A percentile compares a stretch with the other conserved stretches of the same genome.
These are phyloP conservation scores for Vimba vimba DNA, from an alignment of 2,113 vertebrate species.

Conservation along the genomic window DNA sequence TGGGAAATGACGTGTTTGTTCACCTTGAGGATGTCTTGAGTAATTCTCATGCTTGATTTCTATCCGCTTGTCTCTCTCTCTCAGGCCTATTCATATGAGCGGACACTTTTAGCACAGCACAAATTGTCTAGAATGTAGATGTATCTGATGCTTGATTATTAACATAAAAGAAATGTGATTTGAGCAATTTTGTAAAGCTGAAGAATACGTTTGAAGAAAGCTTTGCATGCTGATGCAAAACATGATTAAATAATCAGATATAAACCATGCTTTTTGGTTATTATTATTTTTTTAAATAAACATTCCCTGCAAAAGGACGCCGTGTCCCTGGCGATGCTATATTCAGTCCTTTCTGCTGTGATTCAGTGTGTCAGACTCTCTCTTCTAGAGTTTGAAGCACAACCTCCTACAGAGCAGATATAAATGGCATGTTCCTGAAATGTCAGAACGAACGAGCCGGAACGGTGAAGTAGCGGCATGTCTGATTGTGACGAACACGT, in stretches of 20 bases:
- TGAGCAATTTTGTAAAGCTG: too few species aligned
- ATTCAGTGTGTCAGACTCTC: background rate
- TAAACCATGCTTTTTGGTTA: too few species aligned
- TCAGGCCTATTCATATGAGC: too few species aligned
- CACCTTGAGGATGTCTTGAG: background rate
- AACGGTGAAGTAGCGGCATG: background rate
- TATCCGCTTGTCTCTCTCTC: background rate
- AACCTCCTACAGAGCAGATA: conserved; percentile 8
- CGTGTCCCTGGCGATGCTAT: background rate
- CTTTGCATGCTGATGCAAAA: too few species aligned
- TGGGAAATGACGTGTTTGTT: background rate
- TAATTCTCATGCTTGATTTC: background rate
- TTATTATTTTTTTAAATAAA: background rate
- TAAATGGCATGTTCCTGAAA: conserved; percentile 1
- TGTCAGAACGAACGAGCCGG: background rate
- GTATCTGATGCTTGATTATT: background rate
- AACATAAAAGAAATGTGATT: background rate
- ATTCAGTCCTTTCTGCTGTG: background rate
- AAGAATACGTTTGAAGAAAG: too few species aligned
- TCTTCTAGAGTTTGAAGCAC: background rate
- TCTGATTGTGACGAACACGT: background rate
- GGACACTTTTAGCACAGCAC: background rate
- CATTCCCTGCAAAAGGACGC: background rate
- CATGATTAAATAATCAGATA: too few species aligned
- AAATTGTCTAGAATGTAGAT: background rate